Evolutionary conservation across 2,888 invertebrate species (phyloP), one percentile per base, ranked within the genome.

Genomic region (Lasioglossum calceatum): DNA sequence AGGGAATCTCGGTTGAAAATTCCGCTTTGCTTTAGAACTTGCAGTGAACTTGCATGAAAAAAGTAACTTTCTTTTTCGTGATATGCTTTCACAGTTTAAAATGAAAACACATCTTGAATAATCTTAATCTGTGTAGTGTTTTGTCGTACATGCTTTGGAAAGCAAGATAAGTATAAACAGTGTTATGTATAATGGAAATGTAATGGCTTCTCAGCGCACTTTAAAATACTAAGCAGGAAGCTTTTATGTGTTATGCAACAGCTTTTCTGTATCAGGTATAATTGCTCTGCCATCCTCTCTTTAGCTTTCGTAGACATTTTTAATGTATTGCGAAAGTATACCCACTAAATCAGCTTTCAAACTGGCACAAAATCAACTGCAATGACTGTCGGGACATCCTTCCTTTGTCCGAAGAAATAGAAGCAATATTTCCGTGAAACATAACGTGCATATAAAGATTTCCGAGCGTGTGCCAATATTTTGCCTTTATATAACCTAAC

Each of bases 301-400:
- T 27, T 2, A 32, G 32, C 32, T 32, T 16, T 32, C 32, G 32
- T 64, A 16, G 2, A 64, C 32, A 0, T 64, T 64, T 32, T 64
- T 7, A 64, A 64, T 64, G 16, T 64, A 32, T 64, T n/a, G 16
- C 16, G 32, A 64, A 64, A 64, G 16, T 64, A 32, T 32, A 64
- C 16, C 32, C 64, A 7, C 64, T 64, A 64, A 64, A 64, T 64
- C 32, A 32, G 16, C 64, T 64, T 32, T 32, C 32, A 16, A 64
- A 64, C 64, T 64, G 64, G 61, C 61, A 64, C 61, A 64, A 64
- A 64, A 64, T 64, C 61, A 64, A 64, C 27, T 64, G 32, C 32
- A 14, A 64, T 64, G 61, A 64, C 61, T 64, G 32, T 32, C 32
- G 61, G 32, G 27, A 32, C 32, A 27, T 64, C 32, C 64, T 64